phyloP scores from a whole-genome alignment of 2,113 vertebrate genomes.

The Catagonus wagneri region DNA sequence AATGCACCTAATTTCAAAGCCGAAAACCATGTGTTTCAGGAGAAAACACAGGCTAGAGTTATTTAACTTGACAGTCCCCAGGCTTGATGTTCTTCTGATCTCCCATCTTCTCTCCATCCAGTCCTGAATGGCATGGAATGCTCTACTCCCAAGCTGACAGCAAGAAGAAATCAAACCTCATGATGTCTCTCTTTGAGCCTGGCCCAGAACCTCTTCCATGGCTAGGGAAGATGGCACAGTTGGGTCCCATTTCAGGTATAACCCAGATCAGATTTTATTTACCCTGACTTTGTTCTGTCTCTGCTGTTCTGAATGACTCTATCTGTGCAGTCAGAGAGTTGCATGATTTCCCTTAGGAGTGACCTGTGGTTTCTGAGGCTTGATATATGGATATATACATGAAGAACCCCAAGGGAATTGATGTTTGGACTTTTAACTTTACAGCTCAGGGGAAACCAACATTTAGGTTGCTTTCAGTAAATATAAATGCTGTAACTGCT shows the following conservation, averaged over 20 bases:
- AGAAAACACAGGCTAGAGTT: not conserved
- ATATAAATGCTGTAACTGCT: not conserved
- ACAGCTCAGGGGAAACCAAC: not conserved
- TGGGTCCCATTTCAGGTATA: slow-evolving; percentile 98
- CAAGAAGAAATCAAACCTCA: slow-evolving; percentile 99
- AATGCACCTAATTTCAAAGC: slow-evolving; percentile 10
- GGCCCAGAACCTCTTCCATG: slow-evolving; percentile 95
- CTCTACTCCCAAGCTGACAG: slow-evolving; percentile 99
- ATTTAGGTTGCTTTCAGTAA: slow-evolving; percentile 17
- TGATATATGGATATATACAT: not conserved
- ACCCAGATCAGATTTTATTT: slow-evolving; percentile 21
- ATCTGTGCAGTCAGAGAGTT: not conserved
- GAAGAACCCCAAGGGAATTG: not conserved
- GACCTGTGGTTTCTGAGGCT: not conserved
- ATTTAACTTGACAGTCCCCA: slow-evolving; percentile 3
- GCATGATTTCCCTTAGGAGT: not conserved
- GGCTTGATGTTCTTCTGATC: slow-evolving; percentile 54
- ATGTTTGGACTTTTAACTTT: not conserved
- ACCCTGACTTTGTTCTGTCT: not conserved
- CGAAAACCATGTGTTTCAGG: not conserved
- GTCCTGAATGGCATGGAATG: slow-evolving; percentile 98
- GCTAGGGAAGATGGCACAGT: slow-evolving; percentile 96
- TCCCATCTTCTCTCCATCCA: slow-evolving; percentile 78
- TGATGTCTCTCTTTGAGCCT: slow-evolving; percentile 99
- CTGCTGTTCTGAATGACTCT: not conserved